Conservation (phyloP, 1,140 invertebrate species). For the Sycophila sp. region DNA sequence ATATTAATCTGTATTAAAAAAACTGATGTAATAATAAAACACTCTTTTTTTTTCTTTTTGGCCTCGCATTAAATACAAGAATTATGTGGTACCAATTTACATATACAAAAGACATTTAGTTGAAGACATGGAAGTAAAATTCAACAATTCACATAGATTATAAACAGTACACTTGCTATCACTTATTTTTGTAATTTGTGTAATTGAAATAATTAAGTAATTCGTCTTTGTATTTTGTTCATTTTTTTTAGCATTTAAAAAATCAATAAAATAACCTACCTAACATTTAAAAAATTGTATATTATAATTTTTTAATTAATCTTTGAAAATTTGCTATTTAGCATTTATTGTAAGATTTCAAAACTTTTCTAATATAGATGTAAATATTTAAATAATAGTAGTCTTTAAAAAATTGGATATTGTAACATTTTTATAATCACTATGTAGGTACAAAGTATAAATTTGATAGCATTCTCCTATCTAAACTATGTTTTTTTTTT, state of each 20-base stretch:
- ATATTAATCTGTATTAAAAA: constrained; percentile 54
- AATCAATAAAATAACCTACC: constrained; percentile 35
- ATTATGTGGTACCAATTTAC: constrained; percentile 19
- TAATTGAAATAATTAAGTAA: constrained; percentile 37
- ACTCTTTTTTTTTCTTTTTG: constrained; percentile 56
- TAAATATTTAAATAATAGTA: constrained; percentile 49
- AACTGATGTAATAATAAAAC: constrained; percentile 61
- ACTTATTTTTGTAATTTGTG: constrained; percentile 1
- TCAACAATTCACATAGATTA: constrained; percentile 23
- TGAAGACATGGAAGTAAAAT: constrained; percentile 35
- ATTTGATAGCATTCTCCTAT: constrained; percentile 63
- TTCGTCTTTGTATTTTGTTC: constrained; percentile 25
- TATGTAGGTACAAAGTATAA: constrained; percentile 53
- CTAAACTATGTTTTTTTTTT: constrained; percentile 56
- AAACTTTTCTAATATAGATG: constrained; percentile 45
- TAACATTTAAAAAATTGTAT: constrained; percentile 35
- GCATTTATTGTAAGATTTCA: constrained; percentile 33
- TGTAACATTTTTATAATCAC: constrained; percentile 50
- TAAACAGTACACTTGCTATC: constrained; percentile 24
- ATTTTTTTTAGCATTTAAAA: constrained; percentile 35
- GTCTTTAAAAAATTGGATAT: constrained; percentile 52
- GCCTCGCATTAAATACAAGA: constrained; percentile 54
- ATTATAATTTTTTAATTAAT: constrained; percentile 23
- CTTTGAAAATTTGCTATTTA: constrained; percentile 1
- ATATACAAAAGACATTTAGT: constrained; percentile 1